These are phyloP conservation scores for Pionites leucogaster DNA, from an alignment of 2,113 vertebrate species.

Conservation along the genomic window DNA sequence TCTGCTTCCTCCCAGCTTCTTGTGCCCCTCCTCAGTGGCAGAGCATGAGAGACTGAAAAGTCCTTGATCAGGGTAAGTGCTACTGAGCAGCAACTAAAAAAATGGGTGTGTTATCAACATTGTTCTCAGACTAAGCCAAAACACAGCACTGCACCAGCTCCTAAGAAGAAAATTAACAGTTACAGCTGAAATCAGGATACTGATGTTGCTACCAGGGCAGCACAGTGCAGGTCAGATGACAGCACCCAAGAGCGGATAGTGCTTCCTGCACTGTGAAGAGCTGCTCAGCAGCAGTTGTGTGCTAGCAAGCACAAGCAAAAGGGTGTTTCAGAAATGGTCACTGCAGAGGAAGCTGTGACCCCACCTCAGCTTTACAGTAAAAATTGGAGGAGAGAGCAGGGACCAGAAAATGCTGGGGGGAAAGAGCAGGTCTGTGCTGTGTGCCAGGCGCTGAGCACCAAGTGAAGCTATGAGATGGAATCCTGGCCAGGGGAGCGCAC, in stretches of 20 bases:
- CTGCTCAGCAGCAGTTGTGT: constrained; percentile 70
- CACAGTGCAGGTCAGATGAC: constrained; percentile 13
- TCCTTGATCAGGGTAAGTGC: neutral
- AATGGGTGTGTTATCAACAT: neutral
- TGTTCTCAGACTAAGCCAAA: neutral
- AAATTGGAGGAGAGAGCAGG: neutral
- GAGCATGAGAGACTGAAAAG: neutral
- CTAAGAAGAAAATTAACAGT: neutral
- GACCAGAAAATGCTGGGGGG: neutral
- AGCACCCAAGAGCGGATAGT: constrained; percentile 56
- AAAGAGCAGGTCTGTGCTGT: neutral
- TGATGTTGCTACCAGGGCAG: neutral
- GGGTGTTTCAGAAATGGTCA: neutral
- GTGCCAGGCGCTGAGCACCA: fast-evolving
- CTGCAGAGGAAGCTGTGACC: neutral
- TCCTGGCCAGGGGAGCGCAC: neutral
- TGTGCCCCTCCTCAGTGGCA: neutral
- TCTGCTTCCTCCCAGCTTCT: neutral
- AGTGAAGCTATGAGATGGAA: neutral
- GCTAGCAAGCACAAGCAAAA: neutral
- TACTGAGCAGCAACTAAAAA: neutral
- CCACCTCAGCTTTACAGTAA: neutral
- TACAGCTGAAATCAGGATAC: neutral
- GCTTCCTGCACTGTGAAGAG: neutral
- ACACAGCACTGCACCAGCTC: neutral